Base-by-base conservation (phyloP, 2,797 vertebrate species). In the Petrocephalus schoutedeni region DNA sequence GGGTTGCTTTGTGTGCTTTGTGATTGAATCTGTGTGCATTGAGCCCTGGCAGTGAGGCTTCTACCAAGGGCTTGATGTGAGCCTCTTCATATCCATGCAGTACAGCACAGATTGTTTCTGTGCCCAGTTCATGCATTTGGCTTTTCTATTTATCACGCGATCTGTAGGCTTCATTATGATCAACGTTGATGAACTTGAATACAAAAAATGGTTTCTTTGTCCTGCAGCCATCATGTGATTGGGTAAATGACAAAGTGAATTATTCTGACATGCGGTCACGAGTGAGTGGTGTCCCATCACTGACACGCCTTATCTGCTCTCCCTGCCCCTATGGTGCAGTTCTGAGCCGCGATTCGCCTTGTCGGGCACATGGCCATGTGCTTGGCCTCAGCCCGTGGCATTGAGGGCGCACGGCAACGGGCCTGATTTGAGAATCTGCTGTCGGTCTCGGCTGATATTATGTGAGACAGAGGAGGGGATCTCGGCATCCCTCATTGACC, bases 141-240 rank as follows among this genome's bases (percentile, higher is more conserved):
- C 61, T 67, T 28, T 67, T 67, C 61, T 23, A 23, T 32, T 28
- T 23, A 67, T 23, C 9, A 41, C 36, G 12, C 36, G 7, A 74
- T 74, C 16, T 74, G 16, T 74, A 74, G 67, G 16, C 36, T 12
- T 41, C 67, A 74, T 32, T 7, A 74, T 41, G 67, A 74, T 41
- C 32, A 9, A 74, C 67, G 23, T 74, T 0, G 67, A 16, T 36
- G 67, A 96, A 96, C 95, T 96, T 95, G 96, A 96, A 96, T 94
- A 93, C 94, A 93, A 87, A 28, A 64, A 51, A 32, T n/a, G 61
- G 23, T 88, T 56, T 56, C 87, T 91, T 92, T 88, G 85, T 89
- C 88, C 91, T 86, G 91, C 89, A 89, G 90, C 56, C 77, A 80
- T 89, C 88, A 64, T 91, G 90, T 91, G 90, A 88, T 86, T 87